Evolutionary conservation across 1,140 invertebrate species (phyloP), one percentile per base, ranked within the genome.

Genomic region (Nautilus pompilius): DNA sequence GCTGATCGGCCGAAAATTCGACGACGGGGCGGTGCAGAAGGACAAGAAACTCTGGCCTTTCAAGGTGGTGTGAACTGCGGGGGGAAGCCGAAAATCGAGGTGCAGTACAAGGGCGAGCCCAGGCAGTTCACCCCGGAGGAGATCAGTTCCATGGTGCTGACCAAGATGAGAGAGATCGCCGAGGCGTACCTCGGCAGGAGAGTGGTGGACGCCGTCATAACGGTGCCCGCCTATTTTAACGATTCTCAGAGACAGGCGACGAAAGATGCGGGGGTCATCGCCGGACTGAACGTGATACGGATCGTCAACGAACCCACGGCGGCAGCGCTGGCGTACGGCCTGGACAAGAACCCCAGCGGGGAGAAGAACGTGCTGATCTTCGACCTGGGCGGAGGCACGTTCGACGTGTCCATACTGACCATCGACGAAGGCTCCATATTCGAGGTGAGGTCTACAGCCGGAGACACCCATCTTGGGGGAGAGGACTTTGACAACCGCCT

Each of bases 401-500:
- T 98, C 76, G 93, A 96, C 85, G 93, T 96, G 10, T 95, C 93
- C 28, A 92, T 97, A 75, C 84, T 97, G 64, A 93, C 91, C 67
- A 95, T 96, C 79, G 93, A 93, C 77, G 92, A 95, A 82, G 93
- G 93, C 71, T 82, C 82, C 1, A 92, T 96, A 76, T 82, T 89
- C 65, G 94, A 96, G 84, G 94, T 96, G 10, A 94, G 93, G 80
- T 92, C 95, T 15, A 97, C 95, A 17, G 93, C 93, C 70, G 95
- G 95, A 71, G 94, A 98, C 80, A 98, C 95, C 10, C 66, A 73
- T 58, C 58, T 74, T 81, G 96, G 96, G 77, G 96, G 96, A 66
- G 95, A 98, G 85, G 96, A 98, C 84, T 98, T 98, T 93, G 96
- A 99, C 80, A 97, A 93, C 79, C 86, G 94, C 36, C 90, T 98